Conservation (phyloP, 2,797 vertebrate genomes). For the Myioborus melanocephalus region DNA sequence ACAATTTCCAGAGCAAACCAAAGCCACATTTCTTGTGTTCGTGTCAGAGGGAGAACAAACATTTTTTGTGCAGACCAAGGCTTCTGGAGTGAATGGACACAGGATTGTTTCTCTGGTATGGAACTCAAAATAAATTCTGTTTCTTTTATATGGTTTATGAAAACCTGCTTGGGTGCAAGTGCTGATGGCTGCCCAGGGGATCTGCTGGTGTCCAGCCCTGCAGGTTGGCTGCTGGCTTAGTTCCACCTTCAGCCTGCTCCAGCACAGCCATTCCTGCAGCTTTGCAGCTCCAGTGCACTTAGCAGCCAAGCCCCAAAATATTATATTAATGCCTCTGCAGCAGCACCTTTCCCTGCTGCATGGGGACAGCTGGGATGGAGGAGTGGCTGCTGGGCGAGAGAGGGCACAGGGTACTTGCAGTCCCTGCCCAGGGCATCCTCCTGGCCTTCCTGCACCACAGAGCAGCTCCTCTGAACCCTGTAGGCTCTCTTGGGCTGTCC, state of each 20-base stretch:
- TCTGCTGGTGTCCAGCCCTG: background rate
- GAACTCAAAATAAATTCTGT: background rate
- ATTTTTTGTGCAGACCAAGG: slow-evolving; percentile 73
- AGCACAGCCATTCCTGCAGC: background rate
- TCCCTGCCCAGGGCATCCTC: background rate
- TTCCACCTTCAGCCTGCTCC: background rate
- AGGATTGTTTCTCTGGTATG: slow-evolving; percentile 73
- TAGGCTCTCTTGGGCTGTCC: background rate
- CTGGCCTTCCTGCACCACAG: background rate
- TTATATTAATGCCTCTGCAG: background rate
- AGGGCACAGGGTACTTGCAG: rapidly evolving
- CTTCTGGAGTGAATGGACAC: slow-evolving; percentile 79
- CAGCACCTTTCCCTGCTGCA: background rate
- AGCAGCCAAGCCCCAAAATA: background rate
- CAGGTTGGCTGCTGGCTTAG: background rate
- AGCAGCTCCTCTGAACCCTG: background rate
- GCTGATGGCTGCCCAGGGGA: background rate
- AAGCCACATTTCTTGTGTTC: slow-evolving; percentile 49
- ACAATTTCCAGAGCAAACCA: slow-evolving; percentile 28
- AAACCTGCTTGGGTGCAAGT: background rate
- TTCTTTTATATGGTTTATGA: background rate
- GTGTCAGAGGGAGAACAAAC: slow-evolving; percentile 71
- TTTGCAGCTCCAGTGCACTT: background rate
- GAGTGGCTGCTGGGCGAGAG: background rate
- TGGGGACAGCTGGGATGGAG: background rate